phyloP scores from a whole-genome alignment of 2,113 vertebrate species.

The Eubucco bourcierii region DNA sequence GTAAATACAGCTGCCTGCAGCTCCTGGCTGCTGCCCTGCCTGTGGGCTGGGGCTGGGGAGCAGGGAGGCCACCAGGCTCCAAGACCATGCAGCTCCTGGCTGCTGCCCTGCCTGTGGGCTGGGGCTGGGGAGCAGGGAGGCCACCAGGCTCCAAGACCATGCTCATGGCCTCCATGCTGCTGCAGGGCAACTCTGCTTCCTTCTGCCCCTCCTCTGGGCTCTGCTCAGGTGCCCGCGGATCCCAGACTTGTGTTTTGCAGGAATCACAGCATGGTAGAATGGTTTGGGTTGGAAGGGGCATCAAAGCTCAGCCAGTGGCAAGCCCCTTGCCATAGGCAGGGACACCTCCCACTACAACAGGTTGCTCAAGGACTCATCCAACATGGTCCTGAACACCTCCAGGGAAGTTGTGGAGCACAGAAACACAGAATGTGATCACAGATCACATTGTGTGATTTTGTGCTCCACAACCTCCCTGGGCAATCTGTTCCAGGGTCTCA shows the following conservation, averaged over 20 bases:
- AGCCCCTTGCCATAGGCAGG: too few relatives aligned
- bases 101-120: constrained; percentile 48
- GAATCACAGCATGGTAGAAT: not conserved
- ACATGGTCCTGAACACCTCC: too few relatives aligned
- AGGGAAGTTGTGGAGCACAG: too few relatives aligned
- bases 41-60: constrained; percentile 42
- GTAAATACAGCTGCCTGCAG: constrained; percentile 88
- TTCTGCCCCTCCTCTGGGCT: not conserved
- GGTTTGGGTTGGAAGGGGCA: too few relatives aligned
- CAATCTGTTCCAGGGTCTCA: too few relatives aligned
- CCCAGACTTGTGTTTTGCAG: not conserved
- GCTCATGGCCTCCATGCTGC: constrained; percentile 11
- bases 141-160: constrained; percentile 59
- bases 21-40: constrained; percentile 54
- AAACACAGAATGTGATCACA: too few relatives aligned
- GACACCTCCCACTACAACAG: too few relatives aligned
- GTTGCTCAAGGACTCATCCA: too few relatives aligned
- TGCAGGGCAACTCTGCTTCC: not conserved
- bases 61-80: constrained; percentile 52
- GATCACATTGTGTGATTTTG: too few relatives aligned
- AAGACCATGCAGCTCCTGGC: constrained; percentile 31
- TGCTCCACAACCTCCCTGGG: too few relatives aligned
- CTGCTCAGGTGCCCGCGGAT: not conserved
- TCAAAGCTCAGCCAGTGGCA: too few relatives aligned
- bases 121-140: constrained; percentile 57